Conservation (phyloP, 1,140 invertebrate genomes). For the Musca vetustissima region DNA sequence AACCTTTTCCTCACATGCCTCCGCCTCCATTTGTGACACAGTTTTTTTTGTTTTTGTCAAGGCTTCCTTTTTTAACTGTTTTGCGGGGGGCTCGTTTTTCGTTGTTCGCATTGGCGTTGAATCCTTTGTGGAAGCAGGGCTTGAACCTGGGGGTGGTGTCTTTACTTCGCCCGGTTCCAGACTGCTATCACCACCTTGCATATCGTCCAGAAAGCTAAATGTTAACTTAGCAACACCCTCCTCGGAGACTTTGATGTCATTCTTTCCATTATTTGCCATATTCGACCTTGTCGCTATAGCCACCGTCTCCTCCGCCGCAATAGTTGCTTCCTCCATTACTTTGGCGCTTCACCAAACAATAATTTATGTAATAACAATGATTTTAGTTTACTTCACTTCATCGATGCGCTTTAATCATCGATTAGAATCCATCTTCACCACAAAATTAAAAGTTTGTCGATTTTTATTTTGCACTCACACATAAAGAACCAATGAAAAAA, state of each 20-base stretch:
- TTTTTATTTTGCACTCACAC: too few relatives aligned
- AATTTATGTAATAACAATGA: too few relatives aligned
- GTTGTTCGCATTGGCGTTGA: not conserved
- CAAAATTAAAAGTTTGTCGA: too few relatives aligned
- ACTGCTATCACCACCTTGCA: constrained; percentile 42
- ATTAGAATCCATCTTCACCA: too few relatives aligned
- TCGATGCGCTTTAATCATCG: too few relatives aligned
- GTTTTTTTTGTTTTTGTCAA: constrained; percentile 3
- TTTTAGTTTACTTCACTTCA: too few relatives aligned
- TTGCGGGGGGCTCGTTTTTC: not conserved
- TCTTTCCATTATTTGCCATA: constrained; percentile 10
- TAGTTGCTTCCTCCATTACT: too few relatives aligned
- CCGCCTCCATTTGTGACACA: constrained; percentile 25
- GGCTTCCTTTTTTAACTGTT: constrained; percentile 4
- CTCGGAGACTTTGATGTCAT: constrained; percentile 19
- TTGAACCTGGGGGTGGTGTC: constrained; percentile 42
- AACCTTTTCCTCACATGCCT: constrained; percentile 29
- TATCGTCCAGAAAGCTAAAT: constrained; percentile 29
- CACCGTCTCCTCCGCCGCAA: too few relatives aligned
- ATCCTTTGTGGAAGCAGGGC: not conserved
- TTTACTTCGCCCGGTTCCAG: constrained; percentile 50
- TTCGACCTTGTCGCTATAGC: not conserved
- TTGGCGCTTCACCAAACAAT: too few relatives aligned
- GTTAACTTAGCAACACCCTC: constrained; percentile 27
- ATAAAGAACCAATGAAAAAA: too few relatives aligned